These are phyloP conservation scores for Galemys pyrenaicus DNA, from an alignment of 2,113 vertebrate species.

Conservation along the genomic window DNA sequence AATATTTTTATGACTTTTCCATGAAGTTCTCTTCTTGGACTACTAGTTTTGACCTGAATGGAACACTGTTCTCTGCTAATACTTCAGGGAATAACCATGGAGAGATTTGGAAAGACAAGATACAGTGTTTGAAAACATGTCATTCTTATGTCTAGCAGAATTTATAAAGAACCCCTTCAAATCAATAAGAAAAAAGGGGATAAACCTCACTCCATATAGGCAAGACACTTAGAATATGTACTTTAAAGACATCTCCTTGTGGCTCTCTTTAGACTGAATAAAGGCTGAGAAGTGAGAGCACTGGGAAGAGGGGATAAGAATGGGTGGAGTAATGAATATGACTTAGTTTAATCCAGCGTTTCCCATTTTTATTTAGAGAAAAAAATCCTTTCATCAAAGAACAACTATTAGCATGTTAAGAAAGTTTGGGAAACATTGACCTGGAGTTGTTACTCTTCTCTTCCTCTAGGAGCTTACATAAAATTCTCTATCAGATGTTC, in stretches of 20 bases:
- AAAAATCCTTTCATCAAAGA: constrained; percentile 7
- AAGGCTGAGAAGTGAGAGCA: not conserved
- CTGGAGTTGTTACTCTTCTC: not conserved
- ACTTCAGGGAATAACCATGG: not conserved
- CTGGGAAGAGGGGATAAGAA: not conserved
- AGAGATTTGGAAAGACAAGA: not conserved
- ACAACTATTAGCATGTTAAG: not conserved
- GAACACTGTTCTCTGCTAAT: not conserved
- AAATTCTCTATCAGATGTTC: not conserved
- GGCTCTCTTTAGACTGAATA: not conserved
- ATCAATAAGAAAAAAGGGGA: not conserved
- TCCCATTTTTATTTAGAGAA: constrained; percentile 17
- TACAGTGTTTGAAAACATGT: not conserved
- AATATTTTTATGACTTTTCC: not conserved
- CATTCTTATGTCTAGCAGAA: not conserved
- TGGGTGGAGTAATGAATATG: not conserved
- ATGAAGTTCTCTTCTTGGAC: not conserved
- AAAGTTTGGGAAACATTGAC: not conserved
- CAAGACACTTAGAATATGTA: not conserved
- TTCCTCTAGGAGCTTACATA: not conserved
- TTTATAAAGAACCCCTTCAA: not conserved
- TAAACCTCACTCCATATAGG: not conserved
- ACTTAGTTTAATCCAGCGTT: not conserved
- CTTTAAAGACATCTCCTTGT: not conserved
- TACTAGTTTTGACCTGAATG: not conserved